A percentile compares a stretch with the other conserved stretches of the same genome.
These are phyloP conservation scores for Odontocolon sp. DNA, from an alignment of 2,888 invertebrate species.

Conservation along the genomic window DNA sequence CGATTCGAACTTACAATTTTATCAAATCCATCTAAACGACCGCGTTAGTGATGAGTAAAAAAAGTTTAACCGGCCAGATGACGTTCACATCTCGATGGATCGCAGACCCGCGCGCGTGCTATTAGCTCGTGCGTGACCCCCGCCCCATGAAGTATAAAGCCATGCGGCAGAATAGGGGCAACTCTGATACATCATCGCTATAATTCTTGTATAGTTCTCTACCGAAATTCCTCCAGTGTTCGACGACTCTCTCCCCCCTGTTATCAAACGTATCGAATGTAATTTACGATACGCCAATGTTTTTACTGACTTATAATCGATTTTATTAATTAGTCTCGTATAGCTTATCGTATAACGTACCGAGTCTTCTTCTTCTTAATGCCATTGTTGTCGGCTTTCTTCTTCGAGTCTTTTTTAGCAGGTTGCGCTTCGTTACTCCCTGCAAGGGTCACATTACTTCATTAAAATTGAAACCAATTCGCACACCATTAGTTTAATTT, in stretches of 20 bases:
- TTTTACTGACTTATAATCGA: slow-evolving; percentile 5
- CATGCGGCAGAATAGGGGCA: slow-evolving; percentile 61
- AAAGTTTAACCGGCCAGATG: slow-evolving; percentile 56
- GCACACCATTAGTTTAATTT: too few relatives aligned
- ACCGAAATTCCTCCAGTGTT: slow-evolving; percentile 37
- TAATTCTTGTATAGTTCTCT: slow-evolving; percentile 29
- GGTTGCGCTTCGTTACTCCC: slow-evolving; percentile 77
- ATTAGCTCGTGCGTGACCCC: slow-evolving; percentile 42
- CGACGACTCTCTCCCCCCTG: slow-evolving; percentile 7
- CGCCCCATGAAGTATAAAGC: slow-evolving; percentile 41
- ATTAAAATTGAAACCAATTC: neutral
- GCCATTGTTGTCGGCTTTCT: slow-evolving; percentile 92
- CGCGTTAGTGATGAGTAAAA: slow-evolving; percentile 22
- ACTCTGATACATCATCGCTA: slow-evolving; percentile 44
- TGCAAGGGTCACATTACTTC: too few relatives aligned
- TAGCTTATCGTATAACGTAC: slow-evolving; percentile 81
- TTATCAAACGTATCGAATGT: slow-evolving; percentile 21
- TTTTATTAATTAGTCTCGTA: neutral
- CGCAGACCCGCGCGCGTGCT: slow-evolving; percentile 12
- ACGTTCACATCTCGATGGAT: slow-evolving; percentile 44
- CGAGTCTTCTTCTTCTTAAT: slow-evolving; percentile 96
- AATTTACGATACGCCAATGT: neutral
- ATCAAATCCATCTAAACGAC: slow-evolving; percentile 47
- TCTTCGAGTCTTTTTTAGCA: slow-evolving; percentile 86
- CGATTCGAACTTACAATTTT: neutral